Base-by-base conservation (phyloP, 37 sponge, comb jelly and placozoan genomes). In the Geodia barretti region DNA sequence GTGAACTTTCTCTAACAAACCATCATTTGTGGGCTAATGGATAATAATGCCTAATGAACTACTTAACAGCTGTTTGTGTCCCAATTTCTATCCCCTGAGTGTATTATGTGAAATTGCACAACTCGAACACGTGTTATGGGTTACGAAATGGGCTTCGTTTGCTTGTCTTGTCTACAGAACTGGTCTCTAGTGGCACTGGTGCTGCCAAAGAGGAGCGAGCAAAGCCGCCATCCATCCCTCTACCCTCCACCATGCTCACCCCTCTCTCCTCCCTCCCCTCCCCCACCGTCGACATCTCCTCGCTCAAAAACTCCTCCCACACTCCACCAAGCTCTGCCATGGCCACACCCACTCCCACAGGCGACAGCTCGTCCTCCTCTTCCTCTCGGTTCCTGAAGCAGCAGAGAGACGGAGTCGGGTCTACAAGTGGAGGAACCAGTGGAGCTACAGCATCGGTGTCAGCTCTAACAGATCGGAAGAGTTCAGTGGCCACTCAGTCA, bases 231-330 rank as follows among this genome's bases (percentile, higher is more conserved):
- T 47, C 54, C 54, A 47, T 47, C 54, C 14, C 54, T 14, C 54
- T 76, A 32, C 61, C 70, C 1, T 34, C 77, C 41, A 70, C 83
- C 28, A 84, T 76, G 84, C 77, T 76, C 33, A 76, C 84, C 23
- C 70, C 84, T 34, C 41, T 84, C 70, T 76, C 84, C 39, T 34
- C 60, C 77, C 78, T 77, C 42, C 23, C 77, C 60, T 84, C 84
- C 26, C 66, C 75, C 17, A 68, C 78, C 60, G 60, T 84, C 28
- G 72, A 77, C 34, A 62, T 84, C 39, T 25, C 59, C 61, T 62
- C 60, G 1, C 9, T 38, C 11, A 17, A 63, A 47, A 38, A 33
- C 4, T 0, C 69, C 26, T 36, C 43, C 39, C 34, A 30, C 35
- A 69, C 68, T 33, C 76, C 84, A 9, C 77, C 85, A 3, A 66